Evolutionary conservation across 2,797 vertebrate genomes (phyloP).

Genomic region (Crenuchus spilurus): DNA sequence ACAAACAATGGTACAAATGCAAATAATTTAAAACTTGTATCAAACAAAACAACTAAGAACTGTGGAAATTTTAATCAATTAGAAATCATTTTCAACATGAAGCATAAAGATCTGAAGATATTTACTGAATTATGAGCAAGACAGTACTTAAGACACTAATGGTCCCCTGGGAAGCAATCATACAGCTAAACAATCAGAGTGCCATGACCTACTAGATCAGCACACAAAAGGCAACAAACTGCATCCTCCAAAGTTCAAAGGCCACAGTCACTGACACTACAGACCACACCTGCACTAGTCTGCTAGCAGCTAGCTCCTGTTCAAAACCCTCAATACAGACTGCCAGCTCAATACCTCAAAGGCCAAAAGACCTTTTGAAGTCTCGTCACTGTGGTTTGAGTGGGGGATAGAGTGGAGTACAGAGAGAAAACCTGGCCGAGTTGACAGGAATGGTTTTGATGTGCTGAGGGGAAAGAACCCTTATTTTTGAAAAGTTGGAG

Average conservation of each 20-base stretch:
- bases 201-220: conserved; percentile 6
- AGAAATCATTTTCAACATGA: too few species aligned
- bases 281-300: conserved; percentile 67
- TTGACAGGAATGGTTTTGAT: conserved; percentile 37
- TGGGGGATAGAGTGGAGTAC: conserved; percentile 23
- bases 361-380: conserved; percentile 69
- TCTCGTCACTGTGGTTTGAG: conserved; percentile 51
- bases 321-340: conserved; percentile 55
- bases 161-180: conserved; percentile 1
- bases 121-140: too few species aligned
- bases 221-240: conserved; percentile 13
- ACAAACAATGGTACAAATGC: too few species aligned
- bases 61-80: too few species aligned
- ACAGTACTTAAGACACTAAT: not conserved
- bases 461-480: not conserved
- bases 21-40: too few species aligned
- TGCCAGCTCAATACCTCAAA: conserved; percentile 61
- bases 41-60: too few species aligned
- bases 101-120: too few species aligned
- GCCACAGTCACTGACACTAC: conserved; percentile 64
- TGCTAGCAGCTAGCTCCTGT: conserved; percentile 34
- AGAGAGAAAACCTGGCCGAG: conserved; percentile 13
- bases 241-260: conserved; percentile 63
- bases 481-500: conserved; percentile 1
- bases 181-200: not conserved